A percentile compares a stretch with the other conserved stretches of the same genome.
phyloP scores from a whole-genome alignment of 2,888 invertebrate genomes.

The Drosophila dives region DNA sequence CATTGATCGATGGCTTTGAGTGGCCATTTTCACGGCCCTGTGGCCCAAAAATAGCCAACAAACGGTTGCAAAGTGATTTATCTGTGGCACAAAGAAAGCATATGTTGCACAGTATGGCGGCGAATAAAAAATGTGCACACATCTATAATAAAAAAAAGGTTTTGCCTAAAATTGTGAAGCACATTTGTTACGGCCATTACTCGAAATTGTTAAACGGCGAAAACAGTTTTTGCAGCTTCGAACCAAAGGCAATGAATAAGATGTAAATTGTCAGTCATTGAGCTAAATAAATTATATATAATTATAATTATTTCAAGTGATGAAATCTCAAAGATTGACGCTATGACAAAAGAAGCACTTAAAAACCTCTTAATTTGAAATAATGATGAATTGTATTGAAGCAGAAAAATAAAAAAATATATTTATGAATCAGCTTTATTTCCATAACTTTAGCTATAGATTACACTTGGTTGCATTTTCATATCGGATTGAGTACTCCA shows the following conservation, averaged over 20 bases:
- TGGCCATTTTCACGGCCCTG: constrained; percentile 57
- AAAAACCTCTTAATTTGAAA: not conserved
- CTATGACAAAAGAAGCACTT: not conserved
- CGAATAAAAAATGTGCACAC: constrained; percentile 17
- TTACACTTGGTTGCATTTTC: constrained; percentile 40
- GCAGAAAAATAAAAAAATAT: not conserved
- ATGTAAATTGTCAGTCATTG: constrained; percentile 10
- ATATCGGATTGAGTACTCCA: constrained; percentile 18
- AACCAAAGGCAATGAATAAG: not conserved
- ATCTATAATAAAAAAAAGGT: constrained; percentile 3
- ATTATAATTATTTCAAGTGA: constrained; percentile 11
- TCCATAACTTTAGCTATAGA: constrained; percentile 20
- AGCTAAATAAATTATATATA: constrained; percentile 18
- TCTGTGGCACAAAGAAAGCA: constrained; percentile 33
- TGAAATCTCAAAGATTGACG: not conserved
- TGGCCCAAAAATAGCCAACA: constrained; percentile 54
- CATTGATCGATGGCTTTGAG: constrained; percentile 68
- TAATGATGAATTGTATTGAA: not conserved
- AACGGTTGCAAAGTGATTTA: constrained; percentile 62
- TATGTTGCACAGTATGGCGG: constrained; percentile 20
- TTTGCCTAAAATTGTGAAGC: constrained; percentile 1
- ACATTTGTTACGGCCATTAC: constrained; percentile 13
- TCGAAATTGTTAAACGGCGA: constrained; percentile 4
- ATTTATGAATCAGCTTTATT: constrained; percentile 1
- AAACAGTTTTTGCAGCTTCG: not conserved